A percentile compares a stretch with the other conserved stretches of the same genome.
These are phyloP conservation scores for Drosophila crucigera DNA, from an alignment of 2,888 invertebrate species.

Conservation along the genomic window DNA sequence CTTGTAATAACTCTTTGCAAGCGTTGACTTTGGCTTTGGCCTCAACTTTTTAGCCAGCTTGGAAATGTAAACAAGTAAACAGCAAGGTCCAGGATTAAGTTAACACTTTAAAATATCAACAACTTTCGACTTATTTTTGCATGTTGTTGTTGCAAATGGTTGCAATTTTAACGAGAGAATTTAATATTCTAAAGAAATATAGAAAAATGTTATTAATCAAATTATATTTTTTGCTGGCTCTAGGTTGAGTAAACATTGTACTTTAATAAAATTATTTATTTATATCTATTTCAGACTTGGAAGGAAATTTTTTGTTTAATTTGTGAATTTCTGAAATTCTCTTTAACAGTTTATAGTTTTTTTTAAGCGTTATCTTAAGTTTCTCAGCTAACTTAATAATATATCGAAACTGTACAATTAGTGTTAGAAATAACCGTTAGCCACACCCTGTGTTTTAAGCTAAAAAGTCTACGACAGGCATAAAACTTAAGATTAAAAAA, in stretches of 20 bases:
- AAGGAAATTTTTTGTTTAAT: no score
- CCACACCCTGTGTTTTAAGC: slow-evolving; percentile 31
- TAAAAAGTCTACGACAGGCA: slow-evolving; percentile 28
- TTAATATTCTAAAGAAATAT: not conserved
- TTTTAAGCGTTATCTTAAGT: not conserved
- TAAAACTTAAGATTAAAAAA: not conserved
- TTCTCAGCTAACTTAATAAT: not conserved
- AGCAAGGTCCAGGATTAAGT: not conserved
- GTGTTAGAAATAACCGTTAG: slow-evolving; percentile 1
- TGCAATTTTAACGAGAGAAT: not conserved
- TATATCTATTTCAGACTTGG: no score
- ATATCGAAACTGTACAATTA: not conserved
- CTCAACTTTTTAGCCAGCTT: slow-evolving; percentile 19
- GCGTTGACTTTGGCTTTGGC: slow-evolving; percentile 13
- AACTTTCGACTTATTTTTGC: not conserved
- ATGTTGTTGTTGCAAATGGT: not conserved
- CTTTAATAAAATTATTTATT: no score
- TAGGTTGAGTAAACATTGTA: no score
- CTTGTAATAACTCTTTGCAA: slow-evolving; percentile 36
- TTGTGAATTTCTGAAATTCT: no score
- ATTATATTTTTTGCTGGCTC: no score
- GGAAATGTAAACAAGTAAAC: slow-evolving; percentile 19
- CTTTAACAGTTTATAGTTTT: no score
- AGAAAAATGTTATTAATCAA: no score
- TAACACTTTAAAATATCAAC: not conserved